Percentiles rank a stretch among this genome's conserved stretches.
Evolutionary conservation across 92 coral and sea anemone genomes (phyloP).

Genomic region (Siderastrea radians): DNA sequence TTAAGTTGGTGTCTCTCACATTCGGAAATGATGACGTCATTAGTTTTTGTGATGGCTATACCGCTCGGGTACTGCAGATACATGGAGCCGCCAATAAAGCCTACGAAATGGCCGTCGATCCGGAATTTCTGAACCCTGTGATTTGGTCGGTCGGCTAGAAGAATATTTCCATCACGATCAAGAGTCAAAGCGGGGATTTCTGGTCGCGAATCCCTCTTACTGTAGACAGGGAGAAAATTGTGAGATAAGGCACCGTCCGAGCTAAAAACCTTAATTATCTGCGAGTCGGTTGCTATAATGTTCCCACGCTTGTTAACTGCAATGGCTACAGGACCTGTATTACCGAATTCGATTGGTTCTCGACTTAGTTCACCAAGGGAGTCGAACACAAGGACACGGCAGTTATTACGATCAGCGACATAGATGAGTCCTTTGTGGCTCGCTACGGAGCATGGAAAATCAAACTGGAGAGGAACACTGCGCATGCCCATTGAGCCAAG

Average conservation of each 20-base stretch:
- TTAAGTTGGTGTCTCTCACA: conserved; percentile 83
- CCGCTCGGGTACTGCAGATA: conserved; percentile 91
- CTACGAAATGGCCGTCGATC: conserved; percentile 89
- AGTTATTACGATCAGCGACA: conserved; percentile 85
- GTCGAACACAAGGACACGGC: conserved; percentile 79
- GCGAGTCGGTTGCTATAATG: conserved; percentile 83
- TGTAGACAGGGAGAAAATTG: conserved; percentile 90
- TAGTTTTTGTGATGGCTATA: conserved; percentile 80
- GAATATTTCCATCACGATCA: conserved; percentile 79
- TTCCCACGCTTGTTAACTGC: conserved; percentile 85
- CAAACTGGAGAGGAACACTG: conserved; percentile 82
- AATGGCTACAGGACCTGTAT: conserved; percentile 78
- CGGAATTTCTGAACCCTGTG: conserved; percentile 92
- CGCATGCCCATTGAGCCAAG: conserved; percentile 86
- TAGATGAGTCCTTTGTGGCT: conserved; percentile 68
- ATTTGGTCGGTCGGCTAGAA: conserved; percentile 84
- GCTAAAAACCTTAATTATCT: conserved; percentile 89
- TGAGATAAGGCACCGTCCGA: conserved; percentile 84
- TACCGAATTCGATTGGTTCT: conserved; percentile 85
- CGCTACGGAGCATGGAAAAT: conserved; percentile 83
- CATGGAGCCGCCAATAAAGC: conserved; percentile 91
- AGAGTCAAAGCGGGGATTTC: conserved; percentile 85
- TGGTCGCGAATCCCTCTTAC: conserved; percentile 82
- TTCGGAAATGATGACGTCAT: conserved; percentile 89
- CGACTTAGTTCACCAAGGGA: conserved; percentile 73